Evolutionary conservation across 1,140 invertebrate genomes (phyloP).

Genomic region (Ooceraea biroi): DNA sequence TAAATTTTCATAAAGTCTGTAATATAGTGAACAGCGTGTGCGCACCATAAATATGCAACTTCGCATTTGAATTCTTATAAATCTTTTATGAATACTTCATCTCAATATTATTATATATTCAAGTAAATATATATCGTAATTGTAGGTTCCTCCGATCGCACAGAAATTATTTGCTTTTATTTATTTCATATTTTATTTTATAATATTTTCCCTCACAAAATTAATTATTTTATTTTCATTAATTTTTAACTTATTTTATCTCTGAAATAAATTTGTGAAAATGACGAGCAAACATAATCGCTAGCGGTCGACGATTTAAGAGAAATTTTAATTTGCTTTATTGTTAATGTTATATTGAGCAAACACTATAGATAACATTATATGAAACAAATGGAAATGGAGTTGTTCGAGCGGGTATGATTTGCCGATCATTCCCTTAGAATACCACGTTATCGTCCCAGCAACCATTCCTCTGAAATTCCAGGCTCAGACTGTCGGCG

Average conservation of each 20-base stretch:
- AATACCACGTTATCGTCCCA: constrained; percentile 28
- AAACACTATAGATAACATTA: background rate
- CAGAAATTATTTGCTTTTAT: background rate
- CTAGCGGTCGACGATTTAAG: too few species aligned
- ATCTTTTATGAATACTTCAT: too few species aligned
- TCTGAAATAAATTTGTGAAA: background rate
- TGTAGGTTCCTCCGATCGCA: too few species aligned
- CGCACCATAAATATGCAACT: too few species aligned
- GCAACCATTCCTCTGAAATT: constrained; percentile 31
- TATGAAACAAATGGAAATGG: background rate
- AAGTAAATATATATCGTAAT: too few species aligned
- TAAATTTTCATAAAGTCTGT: too few species aligned
- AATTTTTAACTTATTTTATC: background rate
- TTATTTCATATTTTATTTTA: background rate
- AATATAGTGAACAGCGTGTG: background rate
- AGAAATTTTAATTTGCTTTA: background rate
- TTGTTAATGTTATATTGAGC: background rate
- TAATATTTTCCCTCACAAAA: background rate
- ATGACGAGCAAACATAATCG: background rate
- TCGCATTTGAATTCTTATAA: too few species aligned
- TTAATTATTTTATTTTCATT: background rate
- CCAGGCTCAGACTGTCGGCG: constrained; percentile 89
- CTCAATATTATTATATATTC: too few species aligned
- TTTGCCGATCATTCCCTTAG: background rate
- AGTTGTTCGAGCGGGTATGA: background rate